Percentiles rank a stretch among this genome's conserved stretches.
phyloP scores from a whole-genome alignment of 2,113 vertebrate genomes.

The Trinectes maculatus region DNA sequence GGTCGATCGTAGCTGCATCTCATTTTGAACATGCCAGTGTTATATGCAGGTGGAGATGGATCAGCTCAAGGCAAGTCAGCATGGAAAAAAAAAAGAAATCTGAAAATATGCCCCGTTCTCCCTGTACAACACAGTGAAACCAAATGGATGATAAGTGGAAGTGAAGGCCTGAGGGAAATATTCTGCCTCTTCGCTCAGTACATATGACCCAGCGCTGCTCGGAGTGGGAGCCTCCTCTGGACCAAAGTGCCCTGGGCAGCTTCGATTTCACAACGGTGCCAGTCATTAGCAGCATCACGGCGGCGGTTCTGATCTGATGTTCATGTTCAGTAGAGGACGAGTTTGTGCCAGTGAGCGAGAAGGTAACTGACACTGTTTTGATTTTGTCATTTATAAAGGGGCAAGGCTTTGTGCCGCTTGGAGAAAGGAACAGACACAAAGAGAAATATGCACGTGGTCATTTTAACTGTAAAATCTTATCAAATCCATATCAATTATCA shows the following conservation, averaged over 20 bases:
- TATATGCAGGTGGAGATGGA: constrained; percentile 23
- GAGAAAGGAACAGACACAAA: neutral
- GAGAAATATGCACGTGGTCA: neutral
- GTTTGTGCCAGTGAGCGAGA: constrained; percentile 13
- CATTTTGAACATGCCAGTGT: constrained; percentile 29
- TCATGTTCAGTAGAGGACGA: constrained; percentile 14
- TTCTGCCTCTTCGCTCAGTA: constrained; percentile 11
- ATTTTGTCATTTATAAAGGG: constrained; percentile 24
- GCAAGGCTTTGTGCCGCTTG: constrained; percentile 51
- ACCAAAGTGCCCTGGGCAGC: constrained; percentile 68
- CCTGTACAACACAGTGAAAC: constrained; percentile 14
- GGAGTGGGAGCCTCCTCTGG: constrained; percentile 38
- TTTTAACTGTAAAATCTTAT: neutral
- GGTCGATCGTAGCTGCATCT: constrained; percentile 27
- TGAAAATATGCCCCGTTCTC: constrained; percentile 26
- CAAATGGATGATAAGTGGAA: constrained; percentile 19
- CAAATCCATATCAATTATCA: constrained; percentile 2
- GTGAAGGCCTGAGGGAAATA: constrained; percentile 4
- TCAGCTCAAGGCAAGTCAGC: constrained; percentile 15
- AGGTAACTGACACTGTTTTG: neutral
- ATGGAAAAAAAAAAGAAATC: constrained; percentile 25
- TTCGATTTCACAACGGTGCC: constrained; percentile 24
- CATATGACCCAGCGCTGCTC: constrained; percentile 27
- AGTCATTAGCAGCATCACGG: constrained; percentile 17
- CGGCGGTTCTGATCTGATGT: constrained; percentile 26